These are phyloP conservation scores for Autographa gamma DNA, from an alignment of 2,888 invertebrate genomes.

Conservation along the genomic window DNA sequence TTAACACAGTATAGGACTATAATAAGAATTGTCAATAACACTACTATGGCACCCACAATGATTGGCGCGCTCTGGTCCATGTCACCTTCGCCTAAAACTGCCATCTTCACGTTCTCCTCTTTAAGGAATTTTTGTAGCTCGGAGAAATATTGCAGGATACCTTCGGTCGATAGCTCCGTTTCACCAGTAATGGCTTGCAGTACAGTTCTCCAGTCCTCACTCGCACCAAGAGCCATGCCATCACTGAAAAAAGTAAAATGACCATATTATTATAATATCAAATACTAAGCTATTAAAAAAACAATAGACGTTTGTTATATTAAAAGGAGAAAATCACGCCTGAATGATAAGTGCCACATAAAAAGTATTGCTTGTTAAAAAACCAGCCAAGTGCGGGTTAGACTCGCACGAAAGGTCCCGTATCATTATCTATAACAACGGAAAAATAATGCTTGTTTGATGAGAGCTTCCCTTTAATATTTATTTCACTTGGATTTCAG, in stretches of 20 bases:
- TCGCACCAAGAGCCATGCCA: conserved; percentile 84
- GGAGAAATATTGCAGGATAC: conserved; percentile 80
- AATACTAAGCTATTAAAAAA: not conserved
- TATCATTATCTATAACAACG: too few species aligned
- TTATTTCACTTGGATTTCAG: too few species aligned
- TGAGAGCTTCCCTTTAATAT: too few species aligned
- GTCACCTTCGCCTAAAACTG: conserved; percentile 66
- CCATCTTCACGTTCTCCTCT: conserved; percentile 72
- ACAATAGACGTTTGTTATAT: too few species aligned
- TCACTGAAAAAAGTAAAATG: conserved; percentile 68
- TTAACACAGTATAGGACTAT: conserved; percentile 80
- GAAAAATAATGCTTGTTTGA: too few species aligned
- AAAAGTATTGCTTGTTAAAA: too few species aligned
- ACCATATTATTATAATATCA: not conserved
- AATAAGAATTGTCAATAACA: conserved; percentile 76
- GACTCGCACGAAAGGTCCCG: too few species aligned
- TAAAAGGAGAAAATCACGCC: too few species aligned
- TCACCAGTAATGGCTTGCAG: conserved; percentile 81
- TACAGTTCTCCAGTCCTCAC: conserved; percentile 83
- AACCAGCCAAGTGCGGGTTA: too few species aligned
- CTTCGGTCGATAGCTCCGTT: conserved; percentile 79
- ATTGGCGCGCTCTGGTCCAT: conserved; percentile 82
- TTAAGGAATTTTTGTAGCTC: conserved; percentile 72
- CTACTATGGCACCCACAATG: conserved; percentile 78
- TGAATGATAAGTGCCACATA: too few species aligned